phyloP scores from a whole-genome alignment of 2,888 invertebrate genomes.

The Pterostichus niger region DNA sequence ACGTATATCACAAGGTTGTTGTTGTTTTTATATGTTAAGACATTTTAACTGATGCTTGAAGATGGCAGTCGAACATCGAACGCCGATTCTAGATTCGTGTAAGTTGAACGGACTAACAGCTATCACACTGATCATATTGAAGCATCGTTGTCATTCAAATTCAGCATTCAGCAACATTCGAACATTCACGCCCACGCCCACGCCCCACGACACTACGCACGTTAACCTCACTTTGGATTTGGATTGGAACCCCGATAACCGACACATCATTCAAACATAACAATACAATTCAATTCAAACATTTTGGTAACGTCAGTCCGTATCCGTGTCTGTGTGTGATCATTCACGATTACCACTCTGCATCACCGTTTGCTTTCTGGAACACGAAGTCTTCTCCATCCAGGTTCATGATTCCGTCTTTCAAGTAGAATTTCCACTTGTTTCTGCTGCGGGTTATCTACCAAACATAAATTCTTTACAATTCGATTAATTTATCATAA shows the following conservation, averaged over 20 bases:
- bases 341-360: conserved; percentile 91
- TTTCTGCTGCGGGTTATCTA: conserved; percentile 98
- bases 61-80: not conserved
- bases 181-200: conserved; percentile 2
- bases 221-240: conserved; percentile 1
- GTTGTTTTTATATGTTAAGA: not conserved
- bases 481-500: not conserved
- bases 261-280: conserved; percentile 12
- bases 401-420: conserved; percentile 99
- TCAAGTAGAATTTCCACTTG: conserved; percentile 99
- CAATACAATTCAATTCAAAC: conserved; percentile 36
- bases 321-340: not conserved
- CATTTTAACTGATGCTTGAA: conserved; percentile 6
- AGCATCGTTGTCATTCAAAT: conserved; percentile 4
- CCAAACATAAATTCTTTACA: conserved; percentile 67
- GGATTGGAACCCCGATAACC: not conserved
- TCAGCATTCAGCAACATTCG: not conserved
- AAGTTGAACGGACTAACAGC: conserved; percentile 10
- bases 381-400: conserved; percentile 99
- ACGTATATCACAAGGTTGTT: conserved; percentile 3
- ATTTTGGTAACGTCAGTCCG: conserved; percentile 45
- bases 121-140: conserved; percentile 11
- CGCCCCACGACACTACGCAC: not conserved
- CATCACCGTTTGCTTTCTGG: conserved; percentile 99
- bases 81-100: conserved; percentile 8